A percentile compares a stretch with the other conserved stretches of the same genome.
phyloP scores from a whole-genome alignment of 1,140 invertebrate genomes.

The Philotrypesis tridentata region DNA sequence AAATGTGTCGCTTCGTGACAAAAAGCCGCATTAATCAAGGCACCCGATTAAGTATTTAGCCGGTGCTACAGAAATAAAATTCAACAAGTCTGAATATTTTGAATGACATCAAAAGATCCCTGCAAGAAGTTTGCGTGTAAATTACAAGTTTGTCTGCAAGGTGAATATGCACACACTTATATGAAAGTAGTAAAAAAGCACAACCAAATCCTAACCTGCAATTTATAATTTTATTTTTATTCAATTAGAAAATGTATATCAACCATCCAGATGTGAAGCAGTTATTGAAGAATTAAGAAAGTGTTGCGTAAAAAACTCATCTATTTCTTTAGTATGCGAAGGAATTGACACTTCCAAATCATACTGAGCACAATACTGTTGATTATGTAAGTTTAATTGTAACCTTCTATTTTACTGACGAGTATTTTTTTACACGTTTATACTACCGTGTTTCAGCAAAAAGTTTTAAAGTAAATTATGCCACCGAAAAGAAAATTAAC shows the following conservation, averaged over 20 bases:
- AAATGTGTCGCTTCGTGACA: too few species aligned
- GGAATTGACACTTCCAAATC: slow-evolving; percentile 77
- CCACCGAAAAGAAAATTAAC: slow-evolving; percentile 15
- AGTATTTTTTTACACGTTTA: background rate
- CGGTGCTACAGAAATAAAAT: background rate
- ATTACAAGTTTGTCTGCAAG: slow-evolving; percentile 84
- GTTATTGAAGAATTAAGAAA: slow-evolving; percentile 79
- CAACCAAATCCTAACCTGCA: too few species aligned
- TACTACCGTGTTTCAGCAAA: slow-evolving; percentile 57
- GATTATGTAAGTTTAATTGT: slow-evolving; percentile 65
- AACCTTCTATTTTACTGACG: background rate
- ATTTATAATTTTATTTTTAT: background rate
- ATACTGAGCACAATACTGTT: slow-evolving; percentile 70
- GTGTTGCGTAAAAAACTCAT: slow-evolving; percentile 79
- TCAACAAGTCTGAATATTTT: background rate
- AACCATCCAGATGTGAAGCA: slow-evolving; percentile 77
- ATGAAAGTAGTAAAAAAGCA: background rate
- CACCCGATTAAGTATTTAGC: background rate
- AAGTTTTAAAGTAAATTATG: slow-evolving; percentile 60
- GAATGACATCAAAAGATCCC: slow-evolving; percentile 77
- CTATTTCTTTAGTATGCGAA: slow-evolving; percentile 77
- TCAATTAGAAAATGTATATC: slow-evolving; percentile 78
- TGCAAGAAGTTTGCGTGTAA: slow-evolving; percentile 84
- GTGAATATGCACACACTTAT: slow-evolving; percentile 68
- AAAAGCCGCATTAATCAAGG: too few species aligned